Evolutionary conservation across 2,113 vertebrate species (phyloP).

Genomic region (Paradoxurus hermaphroditus): DNA sequence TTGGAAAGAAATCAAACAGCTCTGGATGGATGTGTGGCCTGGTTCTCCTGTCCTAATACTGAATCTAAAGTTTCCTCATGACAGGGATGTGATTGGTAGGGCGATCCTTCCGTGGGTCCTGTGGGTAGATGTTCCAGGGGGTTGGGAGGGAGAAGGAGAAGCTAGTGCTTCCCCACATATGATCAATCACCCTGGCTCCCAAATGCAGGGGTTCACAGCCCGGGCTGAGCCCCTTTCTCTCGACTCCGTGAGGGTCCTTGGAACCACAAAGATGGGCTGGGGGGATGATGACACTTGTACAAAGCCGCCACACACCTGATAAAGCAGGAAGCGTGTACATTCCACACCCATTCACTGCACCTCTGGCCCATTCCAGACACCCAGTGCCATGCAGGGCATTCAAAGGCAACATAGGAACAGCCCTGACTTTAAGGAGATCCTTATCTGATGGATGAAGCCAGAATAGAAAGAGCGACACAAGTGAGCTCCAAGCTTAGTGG

Average conservation of each 20-base stretch:
- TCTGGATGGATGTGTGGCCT: background rate
- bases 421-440: background rate
- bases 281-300: background rate
- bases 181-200: background rate
- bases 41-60: background rate
- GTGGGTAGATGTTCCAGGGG: background rate
- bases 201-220: background rate
- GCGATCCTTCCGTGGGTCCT: background rate
- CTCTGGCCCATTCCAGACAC: background rate
- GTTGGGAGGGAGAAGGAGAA: background rate
- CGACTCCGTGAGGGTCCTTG: background rate
- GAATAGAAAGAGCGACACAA: background rate
- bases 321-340: background rate
- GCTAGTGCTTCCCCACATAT: background rate
- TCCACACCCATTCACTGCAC: background rate
- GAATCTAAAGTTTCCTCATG: background rate
- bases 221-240: background rate
- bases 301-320: background rate
- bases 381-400: background rate
- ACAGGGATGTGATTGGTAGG: background rate
- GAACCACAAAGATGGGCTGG: background rate
- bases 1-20: slow-evolving; percentile 27
- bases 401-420: background rate
- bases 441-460: background rate
- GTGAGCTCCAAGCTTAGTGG: background rate